phyloP scores from a whole-genome alignment of 2,797 vertebrate genomes.

The Galagoides demidoff region DNA sequence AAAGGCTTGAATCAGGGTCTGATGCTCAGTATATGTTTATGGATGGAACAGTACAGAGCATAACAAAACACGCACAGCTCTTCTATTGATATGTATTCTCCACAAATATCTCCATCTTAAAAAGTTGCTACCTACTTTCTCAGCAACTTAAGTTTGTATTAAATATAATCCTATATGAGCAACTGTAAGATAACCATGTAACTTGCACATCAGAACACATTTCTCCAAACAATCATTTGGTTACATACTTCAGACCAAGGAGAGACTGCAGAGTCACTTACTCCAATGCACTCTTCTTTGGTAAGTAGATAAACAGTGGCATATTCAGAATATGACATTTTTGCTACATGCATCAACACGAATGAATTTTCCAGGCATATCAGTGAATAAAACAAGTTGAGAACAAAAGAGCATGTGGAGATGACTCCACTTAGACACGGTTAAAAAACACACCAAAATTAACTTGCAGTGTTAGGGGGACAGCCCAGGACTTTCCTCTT shows the following conservation, averaged over 20 bases:
- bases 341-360: background rate
- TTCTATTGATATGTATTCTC: background rate
- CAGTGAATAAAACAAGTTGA: background rate
- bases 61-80: background rate
- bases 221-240: background rate
- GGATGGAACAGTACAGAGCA: background rate
- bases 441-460: background rate
- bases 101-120: background rate
- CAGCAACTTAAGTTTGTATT: background rate
- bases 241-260: background rate
- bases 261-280: background rate
- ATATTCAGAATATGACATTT: background rate
- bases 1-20: background rate
- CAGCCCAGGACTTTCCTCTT: background rate
- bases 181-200: background rate
- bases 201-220: background rate
- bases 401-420: background rate
- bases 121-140: background rate
- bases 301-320: background rate
- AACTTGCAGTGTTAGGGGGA: background rate
- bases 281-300: background rate
- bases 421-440: background rate
- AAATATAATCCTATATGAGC: background rate
- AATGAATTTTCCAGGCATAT: background rate
- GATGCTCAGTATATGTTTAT: background rate